These are phyloP conservation scores for Muscicapa adusta DNA, from an alignment of 2,113 vertebrate genomes.

Conservation along the genomic window DNA sequence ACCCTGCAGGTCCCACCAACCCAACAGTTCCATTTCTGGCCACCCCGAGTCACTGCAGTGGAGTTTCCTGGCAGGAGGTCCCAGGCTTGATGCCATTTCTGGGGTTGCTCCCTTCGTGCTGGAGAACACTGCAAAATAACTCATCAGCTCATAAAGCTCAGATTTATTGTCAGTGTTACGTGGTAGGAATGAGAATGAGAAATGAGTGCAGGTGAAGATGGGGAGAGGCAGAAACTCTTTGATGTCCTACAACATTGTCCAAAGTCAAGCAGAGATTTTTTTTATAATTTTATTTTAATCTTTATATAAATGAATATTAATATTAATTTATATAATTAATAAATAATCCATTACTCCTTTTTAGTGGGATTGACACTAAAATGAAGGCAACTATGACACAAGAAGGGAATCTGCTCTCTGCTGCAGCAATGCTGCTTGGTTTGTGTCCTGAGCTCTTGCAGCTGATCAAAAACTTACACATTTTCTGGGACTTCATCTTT, in stretches of 20 bases:
- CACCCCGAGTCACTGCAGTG: accelerated
- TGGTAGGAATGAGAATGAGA: background rate
- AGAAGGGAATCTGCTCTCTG: background rate
- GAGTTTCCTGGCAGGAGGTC: background rate
- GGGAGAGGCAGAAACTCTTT: background rate
- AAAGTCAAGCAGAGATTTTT: background rate
- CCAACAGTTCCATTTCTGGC: background rate
- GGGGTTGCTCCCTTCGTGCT: background rate
- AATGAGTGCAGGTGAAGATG: background rate
- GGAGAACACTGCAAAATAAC: background rate
- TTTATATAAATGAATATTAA: no score
- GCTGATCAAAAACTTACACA: background rate
- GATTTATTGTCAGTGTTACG: background rate
- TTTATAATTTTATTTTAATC: background rate
- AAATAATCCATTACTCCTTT: background rate
- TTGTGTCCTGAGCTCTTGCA: background rate
- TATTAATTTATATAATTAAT: no score
- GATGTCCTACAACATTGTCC: background rate
- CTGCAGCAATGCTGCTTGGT: background rate
- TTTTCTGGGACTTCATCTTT: background rate
- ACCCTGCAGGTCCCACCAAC: background rate
- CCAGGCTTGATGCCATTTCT: background rate
- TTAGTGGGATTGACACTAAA: background rate
- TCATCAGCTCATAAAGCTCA: background rate
- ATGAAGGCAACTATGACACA: accelerated